Conservation (phyloP, 2,113 vertebrate genomes). For the Chunga burmeisteri region DNA sequence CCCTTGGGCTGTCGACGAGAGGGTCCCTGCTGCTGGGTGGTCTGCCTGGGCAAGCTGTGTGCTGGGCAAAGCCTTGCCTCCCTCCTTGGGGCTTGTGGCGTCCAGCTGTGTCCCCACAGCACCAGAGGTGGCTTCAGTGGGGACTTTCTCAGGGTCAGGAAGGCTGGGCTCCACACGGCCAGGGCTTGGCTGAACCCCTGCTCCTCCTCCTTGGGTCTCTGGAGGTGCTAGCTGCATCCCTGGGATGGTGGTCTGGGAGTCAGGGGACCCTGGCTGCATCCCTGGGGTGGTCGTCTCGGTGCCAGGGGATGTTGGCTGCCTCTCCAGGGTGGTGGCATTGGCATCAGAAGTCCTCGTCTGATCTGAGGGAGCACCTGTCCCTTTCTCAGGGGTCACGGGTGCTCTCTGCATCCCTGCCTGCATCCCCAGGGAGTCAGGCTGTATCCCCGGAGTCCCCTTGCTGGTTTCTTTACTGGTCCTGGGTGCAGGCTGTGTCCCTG, state of each 20-base stretch:
- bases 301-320: background rate
- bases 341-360: background rate
- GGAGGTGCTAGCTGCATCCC: background rate
- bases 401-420: background rate
- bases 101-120: background rate
- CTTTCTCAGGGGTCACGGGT: background rate
- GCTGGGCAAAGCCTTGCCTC: background rate
- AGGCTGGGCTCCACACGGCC: too few relatives aligned
- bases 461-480: background rate
- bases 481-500: background rate
- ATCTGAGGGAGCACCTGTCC: background rate
- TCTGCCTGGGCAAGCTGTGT: background rate
- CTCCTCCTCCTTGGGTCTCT: background rate
- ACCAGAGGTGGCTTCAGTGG: background rate
- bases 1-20: background rate
- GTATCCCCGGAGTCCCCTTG: background rate
- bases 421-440: background rate
- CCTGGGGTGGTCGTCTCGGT: background rate
- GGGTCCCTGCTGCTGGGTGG: background rate
- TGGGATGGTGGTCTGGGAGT: fast-evolving
- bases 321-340: background rate
- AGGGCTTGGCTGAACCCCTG: background rate
- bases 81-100: background rate
- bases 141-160: background rate
- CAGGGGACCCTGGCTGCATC: background rate